Evolutionary conservation across 2,888 invertebrate genomes (phyloP), one percentile per base, ranked within the genome.

Genomic region (Myopa tessellatipennis): DNA sequence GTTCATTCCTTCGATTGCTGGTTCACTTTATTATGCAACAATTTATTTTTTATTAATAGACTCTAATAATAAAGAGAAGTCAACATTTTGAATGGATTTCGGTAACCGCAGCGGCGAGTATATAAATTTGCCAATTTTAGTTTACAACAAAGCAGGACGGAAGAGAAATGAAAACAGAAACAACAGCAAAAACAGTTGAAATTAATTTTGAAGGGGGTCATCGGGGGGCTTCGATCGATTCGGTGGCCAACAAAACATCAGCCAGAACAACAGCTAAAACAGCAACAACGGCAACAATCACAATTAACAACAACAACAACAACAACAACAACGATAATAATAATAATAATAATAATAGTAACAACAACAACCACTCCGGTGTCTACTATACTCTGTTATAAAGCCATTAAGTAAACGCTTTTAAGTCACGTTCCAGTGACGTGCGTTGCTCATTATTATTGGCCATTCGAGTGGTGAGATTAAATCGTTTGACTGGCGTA

Each of bases 361-460:
- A n/a, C 55, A 55, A 55, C 55, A 55, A n/a, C 55, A n/a, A 50
- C 14, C 50, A 50, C 14, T 50, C 10, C 50, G 4, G 5, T 55
- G 55, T 55, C 14, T 10, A 45, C 10, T 45, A 1, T 10, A 8
- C 45, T 45, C 26, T 45, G 45, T 45, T 45, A 45, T 45, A n/a
- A 55, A n/a, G 55, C 55, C n/a, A n/a, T 55, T 55, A 55, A 16
- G 55, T n/a, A n/a, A n/a, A n/a, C 16, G 55, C 55, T 55, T 55
- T 55, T 55, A n/a, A 55, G 55, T n/a, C 55, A n/a, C 55, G 55
- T 55, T 55, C 16, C 55, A 55, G n/a, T n/a, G 55, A n/a, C n/a
- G 55, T 55, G 55, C 55, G 55, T 55, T n/a, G 55, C 55, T 55
- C 55, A 55, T 55, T 55, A 55, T 55, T 55, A 55, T n/a, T 55